phyloP scores from a whole-genome alignment of 2,113 vertebrate species.

The Asarcornis scutulata region DNA sequence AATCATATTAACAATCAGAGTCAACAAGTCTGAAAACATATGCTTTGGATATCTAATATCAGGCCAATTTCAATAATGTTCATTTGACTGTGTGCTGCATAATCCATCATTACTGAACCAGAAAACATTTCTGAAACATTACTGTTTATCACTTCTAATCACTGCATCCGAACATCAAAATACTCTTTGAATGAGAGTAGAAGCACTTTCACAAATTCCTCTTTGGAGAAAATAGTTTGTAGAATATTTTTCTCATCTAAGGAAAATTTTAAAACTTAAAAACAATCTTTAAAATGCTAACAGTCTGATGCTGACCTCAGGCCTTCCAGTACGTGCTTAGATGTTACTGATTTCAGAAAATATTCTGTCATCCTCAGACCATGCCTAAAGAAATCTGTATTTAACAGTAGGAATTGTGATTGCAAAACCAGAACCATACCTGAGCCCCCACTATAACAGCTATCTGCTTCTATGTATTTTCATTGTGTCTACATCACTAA shows the following conservation, averaged over 20 bases:
- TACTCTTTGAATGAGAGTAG: neutral
- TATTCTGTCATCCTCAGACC: neutral
- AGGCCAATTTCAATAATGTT: neutral
- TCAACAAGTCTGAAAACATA: conserved; percentile 22
- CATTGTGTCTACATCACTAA: neutral
- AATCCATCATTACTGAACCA: conserved; percentile 24
- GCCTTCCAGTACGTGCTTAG: neutral
- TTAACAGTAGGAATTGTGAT: neutral
- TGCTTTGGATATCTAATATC: neutral
- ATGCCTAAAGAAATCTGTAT: neutral
- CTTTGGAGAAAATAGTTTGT: neutral
- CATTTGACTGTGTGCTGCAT: neutral
- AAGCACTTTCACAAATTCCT: neutral
- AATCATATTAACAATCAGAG: conserved; percentile 28
- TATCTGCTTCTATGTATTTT: neutral
- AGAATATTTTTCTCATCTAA: neutral
- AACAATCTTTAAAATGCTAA: neutral
- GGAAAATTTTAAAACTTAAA: neutral
- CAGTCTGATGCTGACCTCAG: neutral
- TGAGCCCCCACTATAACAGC: neutral
- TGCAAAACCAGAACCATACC: neutral
- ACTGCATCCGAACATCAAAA: neutral
- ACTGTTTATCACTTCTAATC: neutral
- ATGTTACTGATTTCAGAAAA: neutral
- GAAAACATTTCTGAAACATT: neutral